Evolutionary conservation across 2,888 invertebrate genomes (phyloP), one percentile per base, ranked within the genome.

Genomic region (Deladenus siricidicola): DNA sequence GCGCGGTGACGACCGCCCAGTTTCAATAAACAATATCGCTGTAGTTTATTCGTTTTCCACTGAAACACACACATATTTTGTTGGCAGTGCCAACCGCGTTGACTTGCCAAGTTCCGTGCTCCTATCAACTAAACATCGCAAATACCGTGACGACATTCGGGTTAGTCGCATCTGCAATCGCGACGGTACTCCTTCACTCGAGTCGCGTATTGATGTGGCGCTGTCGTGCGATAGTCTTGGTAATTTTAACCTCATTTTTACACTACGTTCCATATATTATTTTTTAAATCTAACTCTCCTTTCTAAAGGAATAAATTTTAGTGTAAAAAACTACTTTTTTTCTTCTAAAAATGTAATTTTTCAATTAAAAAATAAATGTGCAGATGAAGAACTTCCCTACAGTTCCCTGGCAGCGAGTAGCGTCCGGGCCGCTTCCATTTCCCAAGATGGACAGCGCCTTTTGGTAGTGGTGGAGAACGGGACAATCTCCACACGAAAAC

Each of bases 181-280:
- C 21, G 70, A 70, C 51, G 42, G 28, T 6, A 70, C 64, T 10
- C 26, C 42, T 4, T 24, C 42, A 0, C 44, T 70, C 44, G 68
- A 67, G 26, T 65, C 65, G 4, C 59, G 68, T 8, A 64, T 68
- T 2, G 68, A 68, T 28, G 45, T 68, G 23, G 56, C 58, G 1
- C 56, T 67, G 17, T 60, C 66, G 4, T 67, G 67, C 39, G 39
- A 49, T 14, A 56, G 58, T 42, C 34, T 63, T 2, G 60, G 64
- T 64, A 26, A 49, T 26, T 24, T 10, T n/a, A n/a, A n/a, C n/a
- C n/a, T n/a, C n/a, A n/a, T n/a, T n/a, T n/a, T n/a, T n/a, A n/a
- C n/a, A n/a, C n/a, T n/a, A n/a, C n/a, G n/a, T n/a, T n/a, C n/a
- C n/a, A n/a, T n/a, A n/a, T n/a, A n/a, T n/a, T n/a, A n/a, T n/a